Evolutionary conservation across 2,797 vertebrate genomes (phyloP).

Genomic region (Limosa lapponica): DNA sequence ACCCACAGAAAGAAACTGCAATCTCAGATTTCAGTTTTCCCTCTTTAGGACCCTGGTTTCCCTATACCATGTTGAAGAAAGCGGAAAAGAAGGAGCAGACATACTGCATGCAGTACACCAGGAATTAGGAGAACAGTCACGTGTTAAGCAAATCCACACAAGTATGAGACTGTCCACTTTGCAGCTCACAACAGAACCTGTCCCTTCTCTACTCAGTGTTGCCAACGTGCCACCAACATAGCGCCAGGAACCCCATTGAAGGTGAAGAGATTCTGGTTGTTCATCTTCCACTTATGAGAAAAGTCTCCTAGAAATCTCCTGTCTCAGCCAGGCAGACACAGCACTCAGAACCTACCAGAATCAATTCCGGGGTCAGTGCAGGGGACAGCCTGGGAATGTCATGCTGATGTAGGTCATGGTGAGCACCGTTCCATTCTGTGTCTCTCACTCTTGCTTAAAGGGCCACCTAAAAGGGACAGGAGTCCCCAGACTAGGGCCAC

Average conservation of each 20-base stretch:
- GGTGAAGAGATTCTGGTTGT: not conserved
- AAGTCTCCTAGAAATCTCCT: not conserved
- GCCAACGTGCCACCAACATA: accelerated
- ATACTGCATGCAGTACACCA: not conserved
- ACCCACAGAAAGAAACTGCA: not conserved
- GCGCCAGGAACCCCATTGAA: not conserved
- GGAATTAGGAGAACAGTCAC: not conserved
- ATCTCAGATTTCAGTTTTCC: not conserved
- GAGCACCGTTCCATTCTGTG: not conserved
- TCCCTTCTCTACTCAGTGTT: not conserved
- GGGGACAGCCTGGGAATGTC: not conserved
- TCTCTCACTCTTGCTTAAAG: not conserved
- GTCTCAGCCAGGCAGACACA: not conserved
- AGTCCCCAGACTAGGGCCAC: not conserved
- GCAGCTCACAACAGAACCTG: not conserved
- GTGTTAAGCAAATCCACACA: not conserved
- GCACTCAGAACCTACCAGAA: constrained; percentile 6
- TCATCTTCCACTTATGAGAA: not conserved
- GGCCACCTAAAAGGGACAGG: not conserved
- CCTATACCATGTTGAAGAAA: not conserved
- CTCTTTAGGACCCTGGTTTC: not conserved
- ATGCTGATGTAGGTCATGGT: not conserved
- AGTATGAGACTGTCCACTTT: not conserved
- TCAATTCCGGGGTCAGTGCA: not conserved
- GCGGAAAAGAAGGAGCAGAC: not conserved